Evolutionary conservation across 2,113 vertebrate species (phyloP).

Genomic region (Excalfactoria chinensis): DNA sequence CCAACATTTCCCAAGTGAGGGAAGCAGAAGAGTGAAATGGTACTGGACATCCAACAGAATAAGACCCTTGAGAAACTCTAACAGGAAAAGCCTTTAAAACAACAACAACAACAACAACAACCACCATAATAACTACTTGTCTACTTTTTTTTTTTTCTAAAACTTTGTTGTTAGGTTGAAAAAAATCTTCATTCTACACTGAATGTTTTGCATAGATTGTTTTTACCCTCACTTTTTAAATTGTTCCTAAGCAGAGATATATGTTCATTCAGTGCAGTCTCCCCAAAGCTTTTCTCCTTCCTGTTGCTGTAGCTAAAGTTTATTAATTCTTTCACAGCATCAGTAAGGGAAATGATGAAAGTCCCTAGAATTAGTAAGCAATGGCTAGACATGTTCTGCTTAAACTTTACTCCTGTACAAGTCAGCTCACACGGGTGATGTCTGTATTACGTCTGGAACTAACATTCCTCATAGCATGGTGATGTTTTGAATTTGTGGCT

Average conservation of each 20-base stretch:
- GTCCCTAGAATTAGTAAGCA: not conserved
- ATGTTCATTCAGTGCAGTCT: not conserved
- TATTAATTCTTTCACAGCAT: not conserved
- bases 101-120: not conserved
- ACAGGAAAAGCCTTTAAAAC: not conserved
- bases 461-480: not conserved
- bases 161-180: not conserved
- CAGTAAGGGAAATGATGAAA: not conserved
- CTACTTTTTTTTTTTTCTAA: not conserved
- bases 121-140: fast-evolving
- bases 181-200: not conserved
- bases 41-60: not conserved
- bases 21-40: not conserved
- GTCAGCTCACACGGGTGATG: not conserved
- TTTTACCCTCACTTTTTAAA: not conserved
- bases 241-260: not conserved
- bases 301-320: not conserved
- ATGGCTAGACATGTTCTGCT: not conserved
- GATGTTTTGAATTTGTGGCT: not conserved
- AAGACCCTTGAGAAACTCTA: not conserved
- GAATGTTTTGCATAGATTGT: not conserved
- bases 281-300: not conserved
- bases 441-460: not conserved
- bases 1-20: not conserved
- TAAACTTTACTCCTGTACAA: not conserved